A percentile compares a stretch with the other conserved stretches of the same genome.
These are phyloP conservation scores for Andricus grossulariae DNA, from an alignment of 1,140 invertebrate species.

Conservation along the genomic window DNA sequence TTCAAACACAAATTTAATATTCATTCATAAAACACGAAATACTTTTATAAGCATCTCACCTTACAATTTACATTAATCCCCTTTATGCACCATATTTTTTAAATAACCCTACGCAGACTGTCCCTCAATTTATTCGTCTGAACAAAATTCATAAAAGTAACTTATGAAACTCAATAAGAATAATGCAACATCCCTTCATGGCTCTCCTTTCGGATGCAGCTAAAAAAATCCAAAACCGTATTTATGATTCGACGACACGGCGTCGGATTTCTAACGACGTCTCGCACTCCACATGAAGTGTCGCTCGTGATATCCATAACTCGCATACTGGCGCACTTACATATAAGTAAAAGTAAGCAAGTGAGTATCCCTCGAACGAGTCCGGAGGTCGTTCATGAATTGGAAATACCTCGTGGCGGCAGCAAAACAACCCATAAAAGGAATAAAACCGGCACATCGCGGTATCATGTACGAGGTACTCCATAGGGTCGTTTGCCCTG, in stretches of 20 bases:
- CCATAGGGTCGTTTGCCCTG: conserved; percentile 33
- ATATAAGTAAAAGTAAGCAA: conserved; percentile 39
- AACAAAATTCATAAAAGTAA: neutral
- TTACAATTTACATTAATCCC: too few species aligned
- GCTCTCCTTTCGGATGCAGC: neutral
- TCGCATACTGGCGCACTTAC: conserved; percentile 43
- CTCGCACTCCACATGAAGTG: neutral
- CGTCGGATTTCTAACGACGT: neutral
- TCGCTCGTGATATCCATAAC: conserved; percentile 47
- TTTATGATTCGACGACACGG: neutral
- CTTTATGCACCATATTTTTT: too few species aligned
- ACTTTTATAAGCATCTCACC: too few species aligned
- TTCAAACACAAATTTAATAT: too few species aligned
- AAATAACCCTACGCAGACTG: neutral
- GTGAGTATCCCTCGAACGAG: conserved; percentile 38
- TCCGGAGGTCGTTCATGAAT: conserved; percentile 68
- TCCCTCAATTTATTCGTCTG: neutral
- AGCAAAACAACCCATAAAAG: conserved; percentile 70
- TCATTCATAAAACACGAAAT: too few species aligned
- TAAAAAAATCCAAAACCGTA: neutral
- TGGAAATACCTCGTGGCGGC: conserved; percentile 66
- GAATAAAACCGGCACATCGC: conserved; percentile 60
- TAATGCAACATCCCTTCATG: neutral
- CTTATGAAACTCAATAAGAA: neutral
- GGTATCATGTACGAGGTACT: conserved; percentile 36